These are phyloP conservation scores for Nesogale talazaci DNA, from an alignment of 2,113 vertebrate genomes.

Conservation along the genomic window DNA sequence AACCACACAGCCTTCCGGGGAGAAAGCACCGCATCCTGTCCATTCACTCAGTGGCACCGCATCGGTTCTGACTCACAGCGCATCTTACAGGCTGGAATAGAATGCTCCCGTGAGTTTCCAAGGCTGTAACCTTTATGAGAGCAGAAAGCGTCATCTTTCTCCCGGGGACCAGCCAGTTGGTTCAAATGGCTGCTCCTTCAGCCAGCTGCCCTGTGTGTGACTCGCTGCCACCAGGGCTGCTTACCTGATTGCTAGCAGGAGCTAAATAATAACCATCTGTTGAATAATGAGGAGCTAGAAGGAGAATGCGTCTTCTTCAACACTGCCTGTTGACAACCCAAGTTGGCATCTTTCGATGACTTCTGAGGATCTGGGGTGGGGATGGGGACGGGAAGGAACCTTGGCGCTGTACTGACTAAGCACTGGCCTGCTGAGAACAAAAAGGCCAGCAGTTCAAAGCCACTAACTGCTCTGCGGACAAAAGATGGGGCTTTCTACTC, in stretches of 20 bases:
- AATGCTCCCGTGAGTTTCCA: neutral
- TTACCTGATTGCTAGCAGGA: neutral
- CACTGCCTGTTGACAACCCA: neutral
- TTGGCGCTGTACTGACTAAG: no score
- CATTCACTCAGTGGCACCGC: neutral
- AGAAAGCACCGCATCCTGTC: no score
- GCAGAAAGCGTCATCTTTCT: neutral
- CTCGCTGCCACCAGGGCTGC: neutral
- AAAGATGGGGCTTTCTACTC: no score
- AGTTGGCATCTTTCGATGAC: neutral
- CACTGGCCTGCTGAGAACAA: no score
- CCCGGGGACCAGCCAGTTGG: neutral
- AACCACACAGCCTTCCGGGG: no score
- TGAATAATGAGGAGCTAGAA: constrained; percentile 8
- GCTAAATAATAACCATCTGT: constrained; percentile 28
- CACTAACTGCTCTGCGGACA: no score
- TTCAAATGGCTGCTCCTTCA: neutral
- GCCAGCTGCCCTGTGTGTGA: neutral
- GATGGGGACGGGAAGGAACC: no score
- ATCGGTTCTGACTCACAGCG: neutral
- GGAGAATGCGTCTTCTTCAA: neutral
- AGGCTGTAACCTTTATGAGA: neutral
- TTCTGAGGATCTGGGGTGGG: neutral
- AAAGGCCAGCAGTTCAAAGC: no score
- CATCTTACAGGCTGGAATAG: neutral